Evolutionary conservation across 2,113 vertebrate genomes (phyloP).

Genomic region (Mobula birostris): DNA sequence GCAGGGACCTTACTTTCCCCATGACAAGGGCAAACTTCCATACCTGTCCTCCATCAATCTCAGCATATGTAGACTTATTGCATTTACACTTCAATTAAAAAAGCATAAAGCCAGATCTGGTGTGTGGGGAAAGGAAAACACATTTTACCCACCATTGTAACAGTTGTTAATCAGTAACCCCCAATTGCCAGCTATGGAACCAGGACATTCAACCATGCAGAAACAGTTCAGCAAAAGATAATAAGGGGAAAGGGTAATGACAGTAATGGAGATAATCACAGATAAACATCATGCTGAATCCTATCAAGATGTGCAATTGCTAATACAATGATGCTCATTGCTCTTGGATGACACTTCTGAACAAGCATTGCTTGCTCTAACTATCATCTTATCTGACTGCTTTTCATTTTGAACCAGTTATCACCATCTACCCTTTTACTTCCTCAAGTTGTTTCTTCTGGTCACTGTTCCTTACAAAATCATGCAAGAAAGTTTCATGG

Average conservation of each 20-base stretch:
- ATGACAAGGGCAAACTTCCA: slow-evolving; percentile 54
- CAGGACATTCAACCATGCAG: slow-evolving; percentile 48
- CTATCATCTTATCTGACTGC: not conserved
- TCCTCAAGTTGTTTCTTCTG: not conserved
- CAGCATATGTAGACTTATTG: slow-evolving; percentile 61
- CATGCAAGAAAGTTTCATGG: not conserved
- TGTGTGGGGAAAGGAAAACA: slow-evolving; percentile 58
- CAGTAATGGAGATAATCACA: slow-evolving; percentile 41
- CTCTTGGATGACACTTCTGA: not conserved
- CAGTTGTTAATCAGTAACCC: slow-evolving; percentile 68
- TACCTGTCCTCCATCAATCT: slow-evolving; percentile 74
- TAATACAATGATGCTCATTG: not conserved
- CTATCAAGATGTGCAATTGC: not conserved
- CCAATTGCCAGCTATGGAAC: slow-evolving; percentile 52
- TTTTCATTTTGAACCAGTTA: not conserved
- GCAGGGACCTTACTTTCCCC: slow-evolving; percentile 43
- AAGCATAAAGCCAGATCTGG: slow-evolving; percentile 70
- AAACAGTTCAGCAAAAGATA: slow-evolving; percentile 48
- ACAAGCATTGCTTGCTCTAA: not conserved
- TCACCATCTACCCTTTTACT: not conserved
- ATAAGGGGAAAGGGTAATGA: slow-evolving; percentile 45
- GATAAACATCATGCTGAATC: not conserved
- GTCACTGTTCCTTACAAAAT: not conserved
- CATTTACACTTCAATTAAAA: slow-evolving; percentile 88
- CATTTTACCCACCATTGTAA: slow-evolving; percentile 53